Evolutionary conservation across 2,888 invertebrate genomes (phyloP).

Genomic region (Merodon equestris): DNA sequence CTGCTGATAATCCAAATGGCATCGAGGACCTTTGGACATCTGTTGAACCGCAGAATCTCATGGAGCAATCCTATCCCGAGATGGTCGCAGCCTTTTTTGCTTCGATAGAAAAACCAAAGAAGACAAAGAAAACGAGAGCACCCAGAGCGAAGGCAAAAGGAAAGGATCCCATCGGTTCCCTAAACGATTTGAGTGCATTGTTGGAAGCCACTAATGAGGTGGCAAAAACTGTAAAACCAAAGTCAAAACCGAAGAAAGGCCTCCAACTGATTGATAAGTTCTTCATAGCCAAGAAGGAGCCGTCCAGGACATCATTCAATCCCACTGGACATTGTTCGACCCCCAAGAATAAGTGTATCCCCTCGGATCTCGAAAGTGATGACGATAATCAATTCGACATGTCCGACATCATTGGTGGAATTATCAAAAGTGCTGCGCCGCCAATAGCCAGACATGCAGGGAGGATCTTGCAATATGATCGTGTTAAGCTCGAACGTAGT

Average conservation of each 20-base stretch:
- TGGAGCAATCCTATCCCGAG: constrained; percentile 83
- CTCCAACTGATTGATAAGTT: constrained; percentile 77
- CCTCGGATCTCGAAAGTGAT: constrained; percentile 76
- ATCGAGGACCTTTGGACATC: constrained; percentile 82
- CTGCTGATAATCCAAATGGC: constrained; percentile 79
- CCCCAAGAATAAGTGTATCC: constrained; percentile 72
- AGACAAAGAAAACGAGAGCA: constrained; percentile 74
- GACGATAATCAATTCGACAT: constrained; percentile 79
- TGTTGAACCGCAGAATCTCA: constrained; percentile 84
- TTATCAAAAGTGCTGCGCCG: constrained; percentile 75
- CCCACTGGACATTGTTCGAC: constrained; percentile 73
- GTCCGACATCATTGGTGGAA: constrained; percentile 81
- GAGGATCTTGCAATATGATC: constrained; percentile 72
- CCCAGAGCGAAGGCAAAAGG: constrained; percentile 73
- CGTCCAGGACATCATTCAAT: constrained; percentile 10
- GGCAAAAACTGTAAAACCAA: constrained; percentile 70
- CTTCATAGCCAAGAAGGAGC: constrained; percentile 60
- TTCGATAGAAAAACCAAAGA: constrained; percentile 81
- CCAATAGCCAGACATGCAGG: constrained; percentile 72
- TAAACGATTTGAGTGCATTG: constrained; percentile 71
- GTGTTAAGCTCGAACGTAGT: constrained; percentile 63
- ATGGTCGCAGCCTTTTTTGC: constrained; percentile 82
- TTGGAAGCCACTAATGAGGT: constrained; percentile 73
- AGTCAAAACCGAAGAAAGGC: constrained; percentile 75
- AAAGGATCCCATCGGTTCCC: constrained; percentile 69